Base-by-base conservation (phyloP, 2,113 vertebrate species). In the Cryptomyrus ogoouensis region DNA sequence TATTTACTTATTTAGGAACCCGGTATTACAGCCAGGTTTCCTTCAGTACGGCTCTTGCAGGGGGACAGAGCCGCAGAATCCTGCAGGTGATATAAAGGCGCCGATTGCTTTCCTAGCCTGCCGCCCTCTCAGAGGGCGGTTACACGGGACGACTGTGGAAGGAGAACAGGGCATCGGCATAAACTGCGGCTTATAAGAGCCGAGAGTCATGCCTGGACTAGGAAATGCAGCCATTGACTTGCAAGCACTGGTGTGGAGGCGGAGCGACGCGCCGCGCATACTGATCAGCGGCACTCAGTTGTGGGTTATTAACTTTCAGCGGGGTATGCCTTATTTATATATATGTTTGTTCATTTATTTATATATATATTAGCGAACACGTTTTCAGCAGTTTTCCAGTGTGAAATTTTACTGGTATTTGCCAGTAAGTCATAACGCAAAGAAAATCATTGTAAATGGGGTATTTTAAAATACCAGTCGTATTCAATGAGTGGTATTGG, bases 1-100 rank as follows among this genome's bases (percentile, higher is more conserved):
- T 47, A 27, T 80, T 42, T 83, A 83, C 19, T 15, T 47, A 84
- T 80, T 80, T 84, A 84, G 83, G 83, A 84, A 84, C 83, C 39
- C 21, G 46, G 83, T 46, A 24, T 84, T 46, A 44, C 21, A 46
- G 83, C 44, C 15, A 12, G 83, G 21, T 84, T 84, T 84, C 83
- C 83, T 47, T 84, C 24, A 47, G 39, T 44, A 42, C 83, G 47
- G 19, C 44, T 84, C 44, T 47, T 47, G 42, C 44, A 10, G 24
- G 15, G 3, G 44, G 44, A 47, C 39, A 84, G 83, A 17, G 47
- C 83, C 42, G 44, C 83, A 47, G 83, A 47, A 84, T 84, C 83
- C 83, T 46, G 83, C 19, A 47, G 83, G 83, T 84, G 83, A 84
- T n/a, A 84, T 84, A 84, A 47, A 47, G 35, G 17, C 44, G 44